Evolutionary conservation across 2,797 vertebrate genomes (phyloP), one percentile per base, ranked within the genome.

Genomic region (Hypotaenidia okinawae): DNA sequence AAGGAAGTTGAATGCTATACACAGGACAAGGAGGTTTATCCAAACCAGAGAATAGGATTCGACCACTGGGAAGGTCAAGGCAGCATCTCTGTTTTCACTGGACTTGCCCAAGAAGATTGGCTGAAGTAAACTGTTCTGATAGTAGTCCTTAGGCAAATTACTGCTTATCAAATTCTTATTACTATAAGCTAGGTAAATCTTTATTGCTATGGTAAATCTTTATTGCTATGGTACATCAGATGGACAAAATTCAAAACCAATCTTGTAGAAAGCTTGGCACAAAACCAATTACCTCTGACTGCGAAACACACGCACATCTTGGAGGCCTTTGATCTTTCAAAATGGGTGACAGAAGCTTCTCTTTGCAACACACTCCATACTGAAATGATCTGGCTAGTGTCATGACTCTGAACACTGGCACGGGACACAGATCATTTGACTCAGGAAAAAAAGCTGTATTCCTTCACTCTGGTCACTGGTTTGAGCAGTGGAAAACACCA

Each of bases 281-380:
- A 67, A 95, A 90, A 61, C 28, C 39, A 76, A 5, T 78, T 83
- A 75, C 33, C 5, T 2, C 51, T 76, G 66, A 24, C 79, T 85
- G 61, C n/a, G 68, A 85, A 87, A 73, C 54, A 83, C 16, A 61
- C 10, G 52, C 57, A 80, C 27, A 51, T 63, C 79, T 70, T 76
- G 33, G n/a, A 76, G 35, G 67, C 35, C 80, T 93, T 82, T 92
- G 63, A 73, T 94, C 76, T 88, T 73, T 72, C 14, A 8, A n/a
- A 91, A 76, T 9, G n/a, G 22, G 28, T 77, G 49, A 84, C 35
- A 87, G 89, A 87, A 94, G 19, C 32, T 83, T 91, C 45, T 95
- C 27, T 61, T 91, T 64, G 35, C 43, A 90, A 64, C 18, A 32
- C 0, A 0, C 19, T 70, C 58, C 77, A 57, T 66, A 45, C 67